Evolutionary conservation across 2,113 vertebrate genomes (phyloP), one percentile per base, ranked within the genome.

Genomic region (Saccopteryx leptura): DNA sequence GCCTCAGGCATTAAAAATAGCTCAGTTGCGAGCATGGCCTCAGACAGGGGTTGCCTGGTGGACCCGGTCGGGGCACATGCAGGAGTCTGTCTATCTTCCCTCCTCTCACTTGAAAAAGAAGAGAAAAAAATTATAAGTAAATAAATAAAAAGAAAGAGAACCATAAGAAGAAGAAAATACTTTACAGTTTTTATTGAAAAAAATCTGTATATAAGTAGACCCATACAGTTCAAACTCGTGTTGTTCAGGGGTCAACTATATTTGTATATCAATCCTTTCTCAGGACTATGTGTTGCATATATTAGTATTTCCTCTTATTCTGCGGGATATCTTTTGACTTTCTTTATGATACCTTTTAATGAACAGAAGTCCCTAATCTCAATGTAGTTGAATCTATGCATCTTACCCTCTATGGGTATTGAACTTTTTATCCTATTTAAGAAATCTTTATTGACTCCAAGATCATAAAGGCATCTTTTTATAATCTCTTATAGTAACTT

Each of bases 291-390:
- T 87, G n/a, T 88, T 92, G 7, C 18, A 95, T 39, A 75, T 75
- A 86, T 33, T 91, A 79, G 23, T 65, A 48, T 90, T 26, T 68
- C 26, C n/a, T 87, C 24, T 46, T 24, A 18, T 89, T 56, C 23
- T 56, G 0, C 78, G 78, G 50, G 50, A 63, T 58, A 2, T 90
- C 23, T 39, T 72, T 48, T 87, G 23, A 87, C 33, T 91, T 56
- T 90, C 48, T 90, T 63, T 52, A 33, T 93, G 33, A n/a, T 63
- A 56, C 7, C 48, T 15, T 71, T 71, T 71, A 39, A 87, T 63
- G 88, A 96, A 85, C 56, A 76, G 52, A 71, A 31, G 19, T 84
- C 92, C 63, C 83, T 94, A 66, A 48, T 93, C 48, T 90, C 39
- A 82, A 87, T 86, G 18, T 65, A 61, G 15, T 58, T 92, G 72